Evolutionary conservation across 2,888 invertebrate genomes (phyloP), one percentile per base, ranked within the genome.

Genomic region (Apocheima hispidaria): DNA sequence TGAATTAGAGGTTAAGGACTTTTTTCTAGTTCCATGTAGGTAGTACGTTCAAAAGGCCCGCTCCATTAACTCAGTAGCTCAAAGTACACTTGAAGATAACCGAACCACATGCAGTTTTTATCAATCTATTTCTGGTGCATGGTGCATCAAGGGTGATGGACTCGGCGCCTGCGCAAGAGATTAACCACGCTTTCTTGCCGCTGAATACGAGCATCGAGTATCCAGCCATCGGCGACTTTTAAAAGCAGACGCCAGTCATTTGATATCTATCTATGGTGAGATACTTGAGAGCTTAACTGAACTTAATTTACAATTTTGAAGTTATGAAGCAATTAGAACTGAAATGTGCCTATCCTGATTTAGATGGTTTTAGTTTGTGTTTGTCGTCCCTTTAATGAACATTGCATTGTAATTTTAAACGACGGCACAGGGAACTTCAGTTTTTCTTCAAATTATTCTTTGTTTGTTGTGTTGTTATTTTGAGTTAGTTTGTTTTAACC

Each of bases 91-190:
- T 63, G 59, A 63, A 76, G 84, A 85, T 87, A 86, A 79, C 72
- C 65, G 74, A 74, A 79, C 81, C 87, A 84, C 78, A 83, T 87
- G 85, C 84, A 84, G 82, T 87, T 89, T 88, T 88, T 86, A 81
- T 78, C 65, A 58, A 57, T 80, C 87, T 88, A 89, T 89, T 88
- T 84, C 77, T 73, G 80, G 79, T 73, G 62, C 70, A 68, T 68
- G 28, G 28, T 56, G 49, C 60, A 66, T 75, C 77, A 73, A 80
- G 80, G 78, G 79, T 77, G 79, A 77, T 78, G 78, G 73, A 75
- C 77, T 79, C 81, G 79, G 82, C 83, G 81, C 79, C 81, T 82
- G 75, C 74, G 68, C 74, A 73, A 73, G 73, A 81, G 78, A 78
- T 81, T 78, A 81, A 68, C 72, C 72, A 69, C 70, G 73, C 73